Evolutionary conservation across 2,888 invertebrate genomes (phyloP), one percentile per base, ranked within the genome.

Genomic region (Cataglyphis albicans): DNA sequence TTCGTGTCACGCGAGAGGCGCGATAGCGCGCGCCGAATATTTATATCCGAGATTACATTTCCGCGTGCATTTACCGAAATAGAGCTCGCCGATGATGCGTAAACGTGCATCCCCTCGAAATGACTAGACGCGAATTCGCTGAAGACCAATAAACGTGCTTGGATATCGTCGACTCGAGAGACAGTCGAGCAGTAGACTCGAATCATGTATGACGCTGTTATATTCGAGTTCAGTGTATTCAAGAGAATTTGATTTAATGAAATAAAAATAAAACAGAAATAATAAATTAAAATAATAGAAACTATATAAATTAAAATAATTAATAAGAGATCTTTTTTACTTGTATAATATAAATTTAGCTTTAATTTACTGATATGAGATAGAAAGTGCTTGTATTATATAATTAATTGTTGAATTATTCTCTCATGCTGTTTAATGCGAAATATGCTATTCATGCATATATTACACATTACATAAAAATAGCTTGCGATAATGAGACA

Each of bases 1-100:
- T 61, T 80, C 25, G 38, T 44, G 76, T 70, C 52, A 83, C 81
- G 41, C 63, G 76, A 72, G 61, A 35, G 61, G 32, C 52, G 64
- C 21, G 75, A 63, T 55, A 48, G 38, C 32, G 41, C 21, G 44
- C 41, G 0, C 32, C 6, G 63, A 48, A 81, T 75, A 48, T 67
- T 81, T 65, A 81, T 41, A 57, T 25, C 35, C 76, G 65, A 65
- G 81, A 81, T 82, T 67, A 57, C 78, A 29, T 78, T 82, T 78
- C 67, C 82, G 78, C 44, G 78, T 67, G 78, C 78, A 41, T 63
- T 65, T 44, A 75, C 32, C 64, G 57, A 81, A 65, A 82, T 48
- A 44, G 75, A 82, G 21, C 29, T 18, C 44, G 29, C 12, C 10
- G 32, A 52, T 32, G 25, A 52, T 32, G 59, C 41, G 21, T 59